Percentiles rank a stretch among this genome's conserved stretches.
These are phyloP conservation scores for Cheilosia impressa DNA, from an alignment of 2,888 invertebrate species.

Conservation along the genomic window DNA sequence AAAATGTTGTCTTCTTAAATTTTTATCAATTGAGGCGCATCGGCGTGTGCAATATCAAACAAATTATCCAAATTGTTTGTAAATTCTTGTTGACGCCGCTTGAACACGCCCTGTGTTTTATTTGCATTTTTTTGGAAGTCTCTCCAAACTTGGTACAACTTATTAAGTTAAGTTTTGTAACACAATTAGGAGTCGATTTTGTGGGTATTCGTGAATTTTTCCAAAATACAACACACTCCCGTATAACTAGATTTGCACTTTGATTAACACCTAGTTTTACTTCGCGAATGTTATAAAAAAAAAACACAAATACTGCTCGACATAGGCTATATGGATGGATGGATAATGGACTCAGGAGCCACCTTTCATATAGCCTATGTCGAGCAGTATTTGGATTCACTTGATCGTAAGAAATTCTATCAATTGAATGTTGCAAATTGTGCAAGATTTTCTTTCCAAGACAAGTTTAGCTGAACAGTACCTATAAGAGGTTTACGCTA, in stretches of 20 bases:
- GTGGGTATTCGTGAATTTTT: constrained; percentile 78
- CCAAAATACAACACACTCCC: constrained; percentile 78
- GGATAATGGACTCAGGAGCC: no score
- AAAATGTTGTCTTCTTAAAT: constrained; percentile 77
- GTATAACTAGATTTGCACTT: constrained; percentile 45
- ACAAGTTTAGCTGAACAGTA: no score
- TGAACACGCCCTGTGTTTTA: constrained; percentile 68
- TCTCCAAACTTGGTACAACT: constrained; percentile 78
- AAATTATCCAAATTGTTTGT: background rate
- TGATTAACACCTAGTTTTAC: constrained; percentile 34
- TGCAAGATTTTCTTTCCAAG: no score
- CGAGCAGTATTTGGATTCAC: no score
- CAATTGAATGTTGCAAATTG: no score
- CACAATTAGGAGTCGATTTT: constrained; percentile 60
- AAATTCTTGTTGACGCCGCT: constrained; percentile 27
- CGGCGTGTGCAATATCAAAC: no score
- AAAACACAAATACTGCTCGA: no score
- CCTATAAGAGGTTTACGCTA: no score
- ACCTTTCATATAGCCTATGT: no score
- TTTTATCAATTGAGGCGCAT: constrained; percentile 74
- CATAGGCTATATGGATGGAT: no score
- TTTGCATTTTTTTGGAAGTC: constrained; percentile 77
- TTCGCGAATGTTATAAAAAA: constrained; percentile 29
- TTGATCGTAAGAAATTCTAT: no score
- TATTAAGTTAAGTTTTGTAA: constrained; percentile 51